phyloP scores from a whole-genome alignment of 2,113 vertebrate genomes.

The Tapirus terrestris region DNA sequence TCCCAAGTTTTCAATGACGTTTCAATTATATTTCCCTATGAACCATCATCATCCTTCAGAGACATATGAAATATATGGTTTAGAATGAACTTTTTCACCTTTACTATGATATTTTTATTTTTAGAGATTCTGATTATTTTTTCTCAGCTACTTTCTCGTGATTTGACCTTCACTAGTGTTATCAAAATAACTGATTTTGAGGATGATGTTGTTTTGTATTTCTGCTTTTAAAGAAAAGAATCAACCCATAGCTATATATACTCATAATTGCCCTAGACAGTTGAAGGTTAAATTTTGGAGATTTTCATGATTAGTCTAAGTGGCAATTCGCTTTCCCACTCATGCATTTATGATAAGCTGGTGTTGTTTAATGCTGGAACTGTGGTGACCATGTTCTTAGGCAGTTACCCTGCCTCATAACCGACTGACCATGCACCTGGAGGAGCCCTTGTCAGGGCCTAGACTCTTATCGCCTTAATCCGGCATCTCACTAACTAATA shows the following conservation, averaged over 20 bases:
- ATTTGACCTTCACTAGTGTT: neutral
- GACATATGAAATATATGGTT: neutral
- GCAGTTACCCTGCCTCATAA: neutral
- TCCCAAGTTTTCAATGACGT: conserved; percentile 55
- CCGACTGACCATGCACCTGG: too few relatives aligned
- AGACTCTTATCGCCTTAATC: neutral
- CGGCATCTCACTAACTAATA: neutral
- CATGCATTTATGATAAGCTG: neutral
- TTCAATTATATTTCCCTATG: conserved; percentile 8
- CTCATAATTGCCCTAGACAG: neutral
- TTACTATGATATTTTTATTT: conserved; percentile 45
- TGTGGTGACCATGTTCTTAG: neutral
- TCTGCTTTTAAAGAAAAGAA: neutral
- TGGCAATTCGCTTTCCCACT: neutral
- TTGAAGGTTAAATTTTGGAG: neutral
- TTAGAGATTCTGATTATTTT: neutral
- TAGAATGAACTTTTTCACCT: neutral
- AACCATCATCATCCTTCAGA: neutral
- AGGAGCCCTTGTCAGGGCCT: neutral
- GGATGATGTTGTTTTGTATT: neutral
- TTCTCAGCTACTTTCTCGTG: conserved; percentile 14
- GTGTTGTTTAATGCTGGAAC: neutral
- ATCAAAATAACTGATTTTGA: conserved; percentile 42
- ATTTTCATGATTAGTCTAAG: neutral
- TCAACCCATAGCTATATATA: neutral